Percentiles rank a stretch among this genome's conserved stretches.
Evolutionary conservation across 2,797 vertebrate genomes (phyloP).

Genomic region (Pseudotriccus pelzelni): DNA sequence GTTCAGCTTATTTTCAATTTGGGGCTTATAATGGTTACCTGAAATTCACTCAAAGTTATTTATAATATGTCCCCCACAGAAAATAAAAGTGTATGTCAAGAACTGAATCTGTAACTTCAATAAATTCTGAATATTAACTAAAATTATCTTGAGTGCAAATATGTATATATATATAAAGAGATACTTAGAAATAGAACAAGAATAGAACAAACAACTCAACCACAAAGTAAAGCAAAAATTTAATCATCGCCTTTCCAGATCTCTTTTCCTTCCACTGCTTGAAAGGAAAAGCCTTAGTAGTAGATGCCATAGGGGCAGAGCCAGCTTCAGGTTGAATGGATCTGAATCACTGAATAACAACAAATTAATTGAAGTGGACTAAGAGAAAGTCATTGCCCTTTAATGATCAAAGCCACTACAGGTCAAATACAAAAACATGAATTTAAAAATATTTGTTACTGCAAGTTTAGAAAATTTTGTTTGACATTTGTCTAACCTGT

Average conservation of each 20-base stretch:
- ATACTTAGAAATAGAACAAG: neutral
- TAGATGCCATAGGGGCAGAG: neutral
- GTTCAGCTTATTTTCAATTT: neutral
- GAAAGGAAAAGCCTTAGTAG: neutral
- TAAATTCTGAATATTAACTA: neutral
- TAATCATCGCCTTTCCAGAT: neutral
- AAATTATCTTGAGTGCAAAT: neutral
- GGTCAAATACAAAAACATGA: neutral
- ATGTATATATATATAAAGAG: accelerated
- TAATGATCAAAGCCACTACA: neutral
- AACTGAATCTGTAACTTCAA: neutral
- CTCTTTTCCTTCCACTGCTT: neutral
- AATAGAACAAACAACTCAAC: neutral
- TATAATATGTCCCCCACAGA: no score
- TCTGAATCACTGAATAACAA: neutral
- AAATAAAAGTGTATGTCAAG: neutral
- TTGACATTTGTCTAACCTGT: neutral
- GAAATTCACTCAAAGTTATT: neutral
- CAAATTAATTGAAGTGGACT: neutral
- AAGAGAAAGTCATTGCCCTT: neutral
- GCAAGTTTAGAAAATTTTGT: neutral
- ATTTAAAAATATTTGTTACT: neutral
- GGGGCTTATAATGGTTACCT: neutral
- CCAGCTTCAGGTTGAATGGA: neutral
- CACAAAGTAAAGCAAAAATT: neutral